A percentile compares a stretch with the other conserved stretches of the same genome.
Evolutionary conservation across 2,113 vertebrate species (phyloP).

Genomic region (Hydropotes inermis): DNA sequence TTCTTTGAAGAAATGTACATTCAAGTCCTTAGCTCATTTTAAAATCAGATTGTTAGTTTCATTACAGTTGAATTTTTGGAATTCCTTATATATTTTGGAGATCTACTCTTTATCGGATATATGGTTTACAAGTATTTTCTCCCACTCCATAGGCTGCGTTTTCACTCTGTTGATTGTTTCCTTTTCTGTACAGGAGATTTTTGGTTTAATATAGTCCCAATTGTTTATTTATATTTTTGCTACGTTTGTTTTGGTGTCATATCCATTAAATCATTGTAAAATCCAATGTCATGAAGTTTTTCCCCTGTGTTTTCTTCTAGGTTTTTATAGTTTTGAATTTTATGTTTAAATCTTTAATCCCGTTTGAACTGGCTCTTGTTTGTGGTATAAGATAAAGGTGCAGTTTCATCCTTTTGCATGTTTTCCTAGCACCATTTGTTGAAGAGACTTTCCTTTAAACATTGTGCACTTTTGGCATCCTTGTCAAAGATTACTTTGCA

Average conservation of each 20-base stretch:
- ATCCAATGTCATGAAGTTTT: neutral
- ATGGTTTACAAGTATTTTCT: neutral
- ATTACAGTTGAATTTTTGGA: neutral
- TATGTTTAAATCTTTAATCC: neutral
- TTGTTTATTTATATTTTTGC: neutral
- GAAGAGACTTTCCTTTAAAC: neutral
- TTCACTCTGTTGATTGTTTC: neutral
- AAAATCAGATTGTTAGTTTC: neutral
- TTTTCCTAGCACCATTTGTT: neutral
- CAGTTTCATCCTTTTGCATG: neutral
- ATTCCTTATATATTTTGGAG: neutral
- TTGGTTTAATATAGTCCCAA: neutral
- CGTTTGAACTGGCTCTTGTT: neutral
- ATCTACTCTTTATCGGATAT: neutral
- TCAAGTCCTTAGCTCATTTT: neutral
- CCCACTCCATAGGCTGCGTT: neutral
- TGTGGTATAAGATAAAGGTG: neutral
- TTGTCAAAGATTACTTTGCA: neutral
- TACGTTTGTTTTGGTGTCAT: neutral
- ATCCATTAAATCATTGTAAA: neutral
- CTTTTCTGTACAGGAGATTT: neutral
- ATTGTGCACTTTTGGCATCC: neutral
- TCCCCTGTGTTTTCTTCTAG: neutral
- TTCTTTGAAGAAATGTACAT: neutral
- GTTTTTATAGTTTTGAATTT: neutral